These are phyloP conservation scores for Dermolepida albohirtum DNA, from an alignment of 2,888 invertebrate genomes.

Conservation along the genomic window DNA sequence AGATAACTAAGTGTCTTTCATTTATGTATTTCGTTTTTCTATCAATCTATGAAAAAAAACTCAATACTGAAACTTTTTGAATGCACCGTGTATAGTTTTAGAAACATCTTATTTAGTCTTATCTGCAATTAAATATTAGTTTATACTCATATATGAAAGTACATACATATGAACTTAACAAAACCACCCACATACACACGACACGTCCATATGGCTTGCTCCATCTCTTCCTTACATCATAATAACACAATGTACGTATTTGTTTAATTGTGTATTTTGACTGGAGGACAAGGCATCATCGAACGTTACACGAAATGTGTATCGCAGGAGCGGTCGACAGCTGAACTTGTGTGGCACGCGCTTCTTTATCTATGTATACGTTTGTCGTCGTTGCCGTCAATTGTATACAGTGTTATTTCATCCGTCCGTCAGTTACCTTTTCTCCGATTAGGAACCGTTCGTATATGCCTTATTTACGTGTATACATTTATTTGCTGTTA, in stretches of 20 bases:
- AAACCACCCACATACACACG: slow-evolving; percentile 22
- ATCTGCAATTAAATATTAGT: too few relatives aligned
- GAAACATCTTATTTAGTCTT: too few relatives aligned
- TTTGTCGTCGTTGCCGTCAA: slow-evolving; percentile 15
- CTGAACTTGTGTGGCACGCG: slow-evolving; percentile 39
- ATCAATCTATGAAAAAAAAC: too few relatives aligned
- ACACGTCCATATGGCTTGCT: slow-evolving; percentile 26
- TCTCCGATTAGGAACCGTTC: slow-evolving; percentile 27
- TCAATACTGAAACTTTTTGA: too few relatives aligned
- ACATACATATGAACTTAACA: neutral
- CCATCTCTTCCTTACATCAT: slow-evolving; percentile 18
- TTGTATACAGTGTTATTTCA: slow-evolving; percentile 29
- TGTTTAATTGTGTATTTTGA: slow-evolving; percentile 40
- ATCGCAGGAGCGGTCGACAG: slow-evolving; percentile 31
- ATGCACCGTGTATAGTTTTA: too few relatives aligned
- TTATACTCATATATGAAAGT: neutral
- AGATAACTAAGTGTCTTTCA: too few relatives aligned
- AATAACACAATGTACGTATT: slow-evolving; percentile 23
- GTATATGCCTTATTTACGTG: neutral
- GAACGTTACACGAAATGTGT: slow-evolving; percentile 31
- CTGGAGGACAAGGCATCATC: slow-evolving; percentile 33
- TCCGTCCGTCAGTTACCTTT: slow-evolving; percentile 32
- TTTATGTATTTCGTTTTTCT: too few relatives aligned
- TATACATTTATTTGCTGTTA: neutral
- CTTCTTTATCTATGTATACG: slow-evolving; percentile 38